Conservation (phyloP, 1,140 invertebrate genomes). For the Aphelenchoides avenae region DNA sequence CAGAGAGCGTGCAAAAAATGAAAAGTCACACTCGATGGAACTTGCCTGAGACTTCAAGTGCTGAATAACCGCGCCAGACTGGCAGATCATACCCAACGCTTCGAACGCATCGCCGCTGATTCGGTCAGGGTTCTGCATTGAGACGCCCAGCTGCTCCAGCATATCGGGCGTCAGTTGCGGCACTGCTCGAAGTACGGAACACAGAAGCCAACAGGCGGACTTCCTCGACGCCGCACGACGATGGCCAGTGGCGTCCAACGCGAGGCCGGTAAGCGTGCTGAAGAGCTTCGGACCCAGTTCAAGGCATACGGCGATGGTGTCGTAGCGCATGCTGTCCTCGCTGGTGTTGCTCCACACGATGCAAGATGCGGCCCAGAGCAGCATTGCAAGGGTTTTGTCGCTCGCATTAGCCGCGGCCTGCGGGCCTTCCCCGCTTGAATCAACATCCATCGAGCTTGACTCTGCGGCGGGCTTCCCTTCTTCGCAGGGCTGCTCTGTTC, state of each 20-base stretch:
- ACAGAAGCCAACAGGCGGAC: constrained; percentile 25
- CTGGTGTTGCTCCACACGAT: constrained; percentile 27
- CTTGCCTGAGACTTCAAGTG: neutral
- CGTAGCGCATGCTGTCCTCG: constrained; percentile 16
- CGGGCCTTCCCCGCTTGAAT: neutral
- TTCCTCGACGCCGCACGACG: constrained; percentile 2
- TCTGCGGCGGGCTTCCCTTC: constrained; percentile 4
- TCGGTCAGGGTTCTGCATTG: constrained; percentile 3
- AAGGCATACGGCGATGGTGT: constrained; percentile 35
- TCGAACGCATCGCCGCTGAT: neutral
- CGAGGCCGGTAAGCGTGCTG: too few relatives aligned
- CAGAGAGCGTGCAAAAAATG: neutral
- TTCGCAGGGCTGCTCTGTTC: neutral
- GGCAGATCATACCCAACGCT: constrained; percentile 22
- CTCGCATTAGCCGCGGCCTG: neutral
- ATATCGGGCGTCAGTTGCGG: constrained; percentile 12
- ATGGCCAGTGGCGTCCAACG: neutral
- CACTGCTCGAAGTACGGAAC: constrained; percentile 15
- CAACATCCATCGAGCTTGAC: neutral
- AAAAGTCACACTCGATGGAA: constrained; percentile 1
- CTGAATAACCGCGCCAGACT: constrained; percentile 18
- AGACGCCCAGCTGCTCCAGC: constrained; percentile 10
- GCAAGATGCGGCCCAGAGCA: constrained; percentile 34
- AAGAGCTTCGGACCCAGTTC: constrained; percentile 25
- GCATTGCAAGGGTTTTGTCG: constrained; percentile 21